Percentiles rank a stretch among this genome's conserved stretches.
Conservation (phyloP, 92 coral and sea anemone genomes). For the Umimayanthus kanabou region DNA sequence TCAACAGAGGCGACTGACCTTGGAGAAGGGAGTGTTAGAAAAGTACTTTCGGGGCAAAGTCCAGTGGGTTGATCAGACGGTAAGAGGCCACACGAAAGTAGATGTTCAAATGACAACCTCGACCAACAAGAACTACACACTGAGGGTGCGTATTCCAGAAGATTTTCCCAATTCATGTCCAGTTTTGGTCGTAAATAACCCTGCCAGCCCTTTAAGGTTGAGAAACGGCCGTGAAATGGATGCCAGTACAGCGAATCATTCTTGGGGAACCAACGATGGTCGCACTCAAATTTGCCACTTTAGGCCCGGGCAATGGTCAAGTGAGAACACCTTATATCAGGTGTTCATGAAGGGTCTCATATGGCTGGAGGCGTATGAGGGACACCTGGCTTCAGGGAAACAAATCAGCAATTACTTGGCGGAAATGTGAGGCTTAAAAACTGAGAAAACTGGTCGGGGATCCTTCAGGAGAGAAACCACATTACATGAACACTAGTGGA, state of each 20-base stretch:
- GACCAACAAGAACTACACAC: constrained; percentile 47
- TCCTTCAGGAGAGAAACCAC: too few relatives aligned
- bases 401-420: constrained; percentile 49
- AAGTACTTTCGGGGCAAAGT: constrained; percentile 37
- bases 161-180: constrained; percentile 69
- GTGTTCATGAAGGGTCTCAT: constrained; percentile 76
- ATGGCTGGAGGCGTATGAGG: constrained; percentile 90
- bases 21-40: constrained; percentile 41
- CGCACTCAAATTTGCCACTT: constrained; percentile 64
- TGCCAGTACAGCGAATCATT: constrained; percentile 31
- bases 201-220: constrained; percentile 40
- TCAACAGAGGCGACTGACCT: constrained; percentile 44
- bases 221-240: constrained; percentile 32
- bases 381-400: constrained; percentile 69
- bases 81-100: constrained; percentile 28
- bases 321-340: constrained; percentile 71
- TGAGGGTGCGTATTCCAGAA: constrained; percentile 48
- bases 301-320: constrained; percentile 57
- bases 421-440: constrained; percentile 15
- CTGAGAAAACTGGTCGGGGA: too few relatives aligned
- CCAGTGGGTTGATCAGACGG: constrained; percentile 25
- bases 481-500: too few relatives aligned
- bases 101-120: constrained; percentile 60
- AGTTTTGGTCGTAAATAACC: constrained; percentile 47
- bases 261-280: constrained; percentile 51